Percentiles rank a stretch among this genome's conserved stretches.
These are phyloP conservation scores for Folsomia candida DNA, from an alignment of 2,888 invertebrate genomes.

Conservation along the genomic window DNA sequence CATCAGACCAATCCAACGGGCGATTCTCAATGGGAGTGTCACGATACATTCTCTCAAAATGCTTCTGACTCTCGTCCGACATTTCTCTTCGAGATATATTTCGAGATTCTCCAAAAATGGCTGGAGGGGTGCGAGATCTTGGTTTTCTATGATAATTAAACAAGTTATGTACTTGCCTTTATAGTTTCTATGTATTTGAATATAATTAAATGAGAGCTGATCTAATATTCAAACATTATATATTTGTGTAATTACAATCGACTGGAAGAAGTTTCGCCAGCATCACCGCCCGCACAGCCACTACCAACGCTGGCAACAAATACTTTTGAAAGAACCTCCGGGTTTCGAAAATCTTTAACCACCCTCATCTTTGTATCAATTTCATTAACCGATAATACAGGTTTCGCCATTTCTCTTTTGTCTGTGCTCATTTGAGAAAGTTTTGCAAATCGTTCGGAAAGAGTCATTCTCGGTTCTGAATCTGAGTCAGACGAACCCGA, in stretches of 20 bases:
- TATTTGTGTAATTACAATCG: background rate
- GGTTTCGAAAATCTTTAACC: slow-evolving; percentile 44
- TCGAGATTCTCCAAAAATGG: background rate
- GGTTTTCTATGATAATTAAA: background rate
- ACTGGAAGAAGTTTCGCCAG: background rate
- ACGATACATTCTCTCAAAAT: slow-evolving; percentile 43
- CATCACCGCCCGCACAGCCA: background rate
- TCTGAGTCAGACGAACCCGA: slow-evolving; percentile 59
- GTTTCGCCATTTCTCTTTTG: slow-evolving; percentile 68
- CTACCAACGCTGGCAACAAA: slow-evolving; percentile 27
- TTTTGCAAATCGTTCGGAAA: slow-evolving; percentile 83
- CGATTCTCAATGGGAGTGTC: slow-evolving; percentile 53
- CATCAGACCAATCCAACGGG: slow-evolving; percentile 71
- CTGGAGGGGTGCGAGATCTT: background rate
- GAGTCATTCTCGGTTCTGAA: slow-evolving; percentile 66
- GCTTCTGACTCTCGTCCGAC: slow-evolving; percentile 39
- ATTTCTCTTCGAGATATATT: slow-evolving; percentile 11
- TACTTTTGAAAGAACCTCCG: slow-evolving; percentile 36
- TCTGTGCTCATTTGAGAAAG: slow-evolving; percentile 75
- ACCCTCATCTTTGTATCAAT: slow-evolving; percentile 49
- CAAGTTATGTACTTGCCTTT: no score
- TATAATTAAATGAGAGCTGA: no score
- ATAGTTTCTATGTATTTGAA: no score
- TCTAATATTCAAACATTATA: no score
- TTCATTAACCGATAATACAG: slow-evolving; percentile 43